These are phyloP conservation scores for Mastigias papua DNA, from an alignment of 30 jellyfish, hydroid and myxozoan genomes.

Conservation along the genomic window DNA sequence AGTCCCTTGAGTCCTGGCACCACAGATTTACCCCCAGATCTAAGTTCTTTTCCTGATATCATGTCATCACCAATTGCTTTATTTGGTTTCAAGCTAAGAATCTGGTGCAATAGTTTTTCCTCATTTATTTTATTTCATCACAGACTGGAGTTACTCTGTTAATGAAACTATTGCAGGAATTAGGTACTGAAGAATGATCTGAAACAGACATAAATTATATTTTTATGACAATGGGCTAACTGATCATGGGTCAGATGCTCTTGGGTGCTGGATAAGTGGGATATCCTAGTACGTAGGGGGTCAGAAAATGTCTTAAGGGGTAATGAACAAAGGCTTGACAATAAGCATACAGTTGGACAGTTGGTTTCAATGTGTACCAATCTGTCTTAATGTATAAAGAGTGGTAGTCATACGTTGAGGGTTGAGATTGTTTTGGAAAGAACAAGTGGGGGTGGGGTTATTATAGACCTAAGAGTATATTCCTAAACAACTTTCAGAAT, in stretches of 20 bases:
- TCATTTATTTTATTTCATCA: conserved; percentile 37
- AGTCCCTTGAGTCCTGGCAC: conserved; percentile 42
- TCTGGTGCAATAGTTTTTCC: conserved; percentile 35
- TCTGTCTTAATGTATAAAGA: not conserved
- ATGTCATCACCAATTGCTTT: conserved; percentile 43
- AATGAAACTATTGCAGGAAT: conserved; percentile 13
- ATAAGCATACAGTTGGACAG: not conserved
- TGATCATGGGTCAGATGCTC: not conserved
- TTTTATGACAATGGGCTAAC: not conserved
- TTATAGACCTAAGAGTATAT: not conserved
- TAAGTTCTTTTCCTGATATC: conserved; percentile 40
- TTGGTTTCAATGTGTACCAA: not conserved
- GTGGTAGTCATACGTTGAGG: not conserved
- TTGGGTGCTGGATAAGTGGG: not conserved
- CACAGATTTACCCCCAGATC: conserved; percentile 49
- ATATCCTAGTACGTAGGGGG: not conserved
- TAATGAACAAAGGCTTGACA: not conserved
- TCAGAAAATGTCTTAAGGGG: not conserved
- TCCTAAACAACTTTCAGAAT: not conserved
- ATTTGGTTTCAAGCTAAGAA: conserved; percentile 27
- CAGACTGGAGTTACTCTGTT: conserved; percentile 54
- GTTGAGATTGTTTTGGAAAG: not conserved
- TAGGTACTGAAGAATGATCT: not conserved
- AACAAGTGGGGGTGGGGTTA: not conserved
- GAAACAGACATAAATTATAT: not conserved